Conservation (phyloP, 2,888 invertebrate species). For the Zaprionus obscuricornis region DNA sequence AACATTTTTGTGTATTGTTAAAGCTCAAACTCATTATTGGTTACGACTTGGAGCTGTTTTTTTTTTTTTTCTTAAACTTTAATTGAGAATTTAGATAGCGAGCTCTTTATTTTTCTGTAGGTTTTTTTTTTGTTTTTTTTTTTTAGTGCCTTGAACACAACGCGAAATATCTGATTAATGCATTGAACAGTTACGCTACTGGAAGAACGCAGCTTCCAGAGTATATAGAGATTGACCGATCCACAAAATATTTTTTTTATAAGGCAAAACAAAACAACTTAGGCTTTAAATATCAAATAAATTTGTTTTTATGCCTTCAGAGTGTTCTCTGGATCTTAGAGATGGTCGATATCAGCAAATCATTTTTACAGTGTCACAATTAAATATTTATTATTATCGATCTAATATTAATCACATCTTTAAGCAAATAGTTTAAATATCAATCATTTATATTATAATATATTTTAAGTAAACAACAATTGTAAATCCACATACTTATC, state of each 20-base stretch:
- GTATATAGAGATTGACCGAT: conserved; percentile 16
- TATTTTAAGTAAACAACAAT: too few species aligned
- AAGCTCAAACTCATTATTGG: conserved; percentile 61
- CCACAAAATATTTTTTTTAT: conserved; percentile 15
- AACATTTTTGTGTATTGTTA: conserved; percentile 55
- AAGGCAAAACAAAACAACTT: conserved; percentile 26
- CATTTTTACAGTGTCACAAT: conserved; percentile 33
- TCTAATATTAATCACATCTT: too few species aligned
- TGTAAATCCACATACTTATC: too few species aligned
- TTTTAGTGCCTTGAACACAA: conserved; percentile 28
- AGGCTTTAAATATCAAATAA: conserved; percentile 27
- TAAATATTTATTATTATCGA: too few species aligned
- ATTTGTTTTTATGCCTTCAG: conserved; percentile 39
- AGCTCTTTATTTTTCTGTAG: conserved; percentile 9
- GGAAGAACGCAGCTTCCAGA: conserved; percentile 42
- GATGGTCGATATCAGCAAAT: conserved; percentile 31
- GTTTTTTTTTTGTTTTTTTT: background rate
- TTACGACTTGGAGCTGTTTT: conserved; percentile 11
- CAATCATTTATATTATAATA: too few species aligned
- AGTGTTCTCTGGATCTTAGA: conserved; percentile 42
- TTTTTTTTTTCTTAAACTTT: conserved; percentile 39
- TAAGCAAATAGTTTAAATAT: too few species aligned
- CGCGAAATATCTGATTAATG: conserved; percentile 14
- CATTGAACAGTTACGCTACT: conserved; percentile 34
- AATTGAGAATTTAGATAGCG: conserved; percentile 65